phyloP scores from a whole-genome alignment of 2,113 vertebrate genomes.

The Puffinus mauretanicus region DNA sequence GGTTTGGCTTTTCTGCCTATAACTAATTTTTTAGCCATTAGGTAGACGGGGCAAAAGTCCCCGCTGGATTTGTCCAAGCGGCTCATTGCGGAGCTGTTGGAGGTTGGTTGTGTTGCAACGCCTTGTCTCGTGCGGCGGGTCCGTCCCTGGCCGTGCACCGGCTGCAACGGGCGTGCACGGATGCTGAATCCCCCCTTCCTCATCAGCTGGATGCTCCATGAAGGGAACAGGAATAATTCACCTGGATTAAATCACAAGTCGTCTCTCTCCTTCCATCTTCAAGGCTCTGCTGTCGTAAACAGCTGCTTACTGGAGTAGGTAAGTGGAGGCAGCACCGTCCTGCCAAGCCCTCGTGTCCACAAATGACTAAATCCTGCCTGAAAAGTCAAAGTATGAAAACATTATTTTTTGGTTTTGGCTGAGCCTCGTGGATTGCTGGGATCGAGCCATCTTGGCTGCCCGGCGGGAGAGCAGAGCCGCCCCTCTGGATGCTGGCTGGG shows the following conservation, averaged over 20 bases:
- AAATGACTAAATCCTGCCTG: slow-evolving; percentile 61
- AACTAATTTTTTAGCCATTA: neutral
- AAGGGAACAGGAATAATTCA: neutral
- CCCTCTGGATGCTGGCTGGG: neutral
- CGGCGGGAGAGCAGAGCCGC: neutral
- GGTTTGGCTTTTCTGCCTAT: neutral
- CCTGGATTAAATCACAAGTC: neutral
- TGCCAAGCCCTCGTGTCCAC: slow-evolving; percentile 47
- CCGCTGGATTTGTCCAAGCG: neutral
- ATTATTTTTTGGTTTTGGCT: slow-evolving; percentile 53
- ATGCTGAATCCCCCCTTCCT: neutral
- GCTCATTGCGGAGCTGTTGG: neutral
- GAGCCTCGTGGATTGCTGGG: neutral
- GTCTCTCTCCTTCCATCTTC: neutral
- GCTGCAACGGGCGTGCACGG: fast-evolving
- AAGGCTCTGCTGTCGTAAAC: neutral
- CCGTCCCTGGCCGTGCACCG: fast-evolving
- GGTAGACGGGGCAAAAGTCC: neutral
- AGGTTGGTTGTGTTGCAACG: fast-evolving
- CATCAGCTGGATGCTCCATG: fast-evolving
- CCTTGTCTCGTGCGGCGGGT: fast-evolving
- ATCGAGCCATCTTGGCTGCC: neutral
- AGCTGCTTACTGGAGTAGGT: neutral
- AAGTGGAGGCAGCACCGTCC: neutral
- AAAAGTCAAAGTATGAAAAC: slow-evolving; percentile 51